These are phyloP conservation scores for Festucalex cinctus DNA, from an alignment of 2,113 vertebrate species.

Conservation along the genomic window DNA sequence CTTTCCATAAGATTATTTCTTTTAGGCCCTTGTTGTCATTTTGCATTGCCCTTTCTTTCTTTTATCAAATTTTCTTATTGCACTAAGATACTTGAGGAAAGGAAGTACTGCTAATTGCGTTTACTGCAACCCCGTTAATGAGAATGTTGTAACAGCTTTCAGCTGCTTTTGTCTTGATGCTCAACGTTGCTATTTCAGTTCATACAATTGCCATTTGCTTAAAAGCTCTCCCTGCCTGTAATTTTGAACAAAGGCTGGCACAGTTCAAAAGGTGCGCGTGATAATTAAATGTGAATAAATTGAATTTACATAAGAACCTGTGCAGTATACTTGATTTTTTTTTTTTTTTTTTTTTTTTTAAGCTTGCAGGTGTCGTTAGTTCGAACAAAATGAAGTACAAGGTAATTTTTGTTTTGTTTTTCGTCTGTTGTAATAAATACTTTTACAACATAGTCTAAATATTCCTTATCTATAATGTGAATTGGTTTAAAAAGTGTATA, in stretches of 20 bases:
- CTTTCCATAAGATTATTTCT: neutral
- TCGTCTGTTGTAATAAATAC: no score
- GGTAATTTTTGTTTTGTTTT: no score
- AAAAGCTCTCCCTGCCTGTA: slow-evolving; percentile 46
- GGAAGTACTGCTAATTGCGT: slow-evolving; percentile 63
- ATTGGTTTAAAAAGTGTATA: no score
- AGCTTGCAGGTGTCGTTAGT: slow-evolving; percentile 42
- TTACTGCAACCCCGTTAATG: slow-evolving; percentile 61
- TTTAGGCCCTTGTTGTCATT: slow-evolving; percentile 14
- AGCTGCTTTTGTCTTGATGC: slow-evolving; percentile 51
- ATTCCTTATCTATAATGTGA: no score
- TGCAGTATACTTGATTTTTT: slow-evolving; percentile 32
- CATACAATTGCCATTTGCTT: slow-evolving; percentile 56
- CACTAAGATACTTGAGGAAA: slow-evolving; percentile 29
- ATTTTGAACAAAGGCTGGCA: slow-evolving; percentile 46
- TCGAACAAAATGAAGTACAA: slow-evolving; percentile 8
- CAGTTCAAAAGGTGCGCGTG: slow-evolving; percentile 44
- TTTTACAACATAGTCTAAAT: no score
- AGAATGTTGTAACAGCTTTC: slow-evolving; percentile 59
- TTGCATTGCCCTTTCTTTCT: slow-evolving; percentile 10
- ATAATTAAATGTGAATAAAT: slow-evolving; percentile 54
- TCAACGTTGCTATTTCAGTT: slow-evolving; percentile 48
- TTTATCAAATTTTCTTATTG: slow-evolving; percentile 37
- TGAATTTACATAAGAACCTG: slow-evolving; percentile 24
- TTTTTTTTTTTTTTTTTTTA: no score